phyloP scores from a whole-genome alignment of 1,140 invertebrate genomes.

The Penaeus chinensis region DNA sequence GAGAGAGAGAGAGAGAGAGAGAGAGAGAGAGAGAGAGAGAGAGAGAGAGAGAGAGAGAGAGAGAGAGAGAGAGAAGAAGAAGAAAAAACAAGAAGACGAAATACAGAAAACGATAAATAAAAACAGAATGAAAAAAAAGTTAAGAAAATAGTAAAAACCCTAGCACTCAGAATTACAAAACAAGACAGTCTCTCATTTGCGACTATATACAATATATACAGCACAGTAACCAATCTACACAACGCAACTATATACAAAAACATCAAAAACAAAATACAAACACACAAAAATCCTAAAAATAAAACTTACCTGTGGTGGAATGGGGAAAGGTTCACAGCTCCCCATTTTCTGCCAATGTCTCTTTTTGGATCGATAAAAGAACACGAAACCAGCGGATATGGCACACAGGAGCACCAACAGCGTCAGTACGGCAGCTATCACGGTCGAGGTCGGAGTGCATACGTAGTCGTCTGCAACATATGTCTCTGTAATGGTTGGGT shows the following conservation, averaged over 20 bases:
- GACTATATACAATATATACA: too few relatives aligned
- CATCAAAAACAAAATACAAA: too few relatives aligned
- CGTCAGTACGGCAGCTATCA: constrained; percentile 46
- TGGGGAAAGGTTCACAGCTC: constrained; percentile 40
- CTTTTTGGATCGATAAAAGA: constrained; percentile 53
- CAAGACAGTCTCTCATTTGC: too few relatives aligned
- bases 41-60: background rate
- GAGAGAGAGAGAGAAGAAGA: background rate
- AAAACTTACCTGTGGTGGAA: constrained; percentile 41
- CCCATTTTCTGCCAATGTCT: constrained; percentile 54
- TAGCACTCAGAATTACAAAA: background rate
- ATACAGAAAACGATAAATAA: background rate
- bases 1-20: constrained; percentile 1
- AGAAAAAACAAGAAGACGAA: background rate
- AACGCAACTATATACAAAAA: too few relatives aligned
- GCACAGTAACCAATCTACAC: too few relatives aligned
- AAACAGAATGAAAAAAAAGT: background rate
- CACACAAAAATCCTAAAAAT: too few relatives aligned
- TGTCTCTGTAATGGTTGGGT: constrained; percentile 25
- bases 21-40: background rate
- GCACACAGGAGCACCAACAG: constrained; percentile 40
- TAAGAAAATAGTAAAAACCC: background rate
- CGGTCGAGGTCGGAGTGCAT: constrained; percentile 49
- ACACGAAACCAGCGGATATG: constrained; percentile 11
- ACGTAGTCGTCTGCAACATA: constrained; percentile 55